phyloP scores from a whole-genome alignment of 2,113 vertebrate species.

The Falcunculus frontatus region DNA sequence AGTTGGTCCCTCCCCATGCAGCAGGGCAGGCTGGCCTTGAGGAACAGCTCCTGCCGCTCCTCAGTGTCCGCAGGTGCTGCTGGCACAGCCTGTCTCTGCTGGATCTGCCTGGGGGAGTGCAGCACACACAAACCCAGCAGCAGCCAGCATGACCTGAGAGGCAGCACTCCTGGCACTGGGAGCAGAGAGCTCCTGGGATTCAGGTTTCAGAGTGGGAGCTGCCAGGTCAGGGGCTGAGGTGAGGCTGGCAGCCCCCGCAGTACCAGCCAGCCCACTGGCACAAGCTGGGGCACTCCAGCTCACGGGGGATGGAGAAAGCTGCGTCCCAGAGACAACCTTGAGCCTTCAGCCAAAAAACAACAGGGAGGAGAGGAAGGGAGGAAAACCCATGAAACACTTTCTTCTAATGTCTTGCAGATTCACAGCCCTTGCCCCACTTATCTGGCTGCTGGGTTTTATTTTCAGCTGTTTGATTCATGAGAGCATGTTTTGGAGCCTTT shows the following conservation, averaged over 20 bases:
- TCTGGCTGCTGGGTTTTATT: not conserved
- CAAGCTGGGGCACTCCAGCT: not conserved
- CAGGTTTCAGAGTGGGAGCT: not conserved
- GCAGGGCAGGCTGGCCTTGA: not conserved
- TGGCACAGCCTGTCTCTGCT: not conserved
- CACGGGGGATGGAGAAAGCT: not conserved
- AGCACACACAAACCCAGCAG: not conserved
- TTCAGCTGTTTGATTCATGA: not conserved
- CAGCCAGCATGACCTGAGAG: not conserved
- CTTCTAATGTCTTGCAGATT: not conserved
- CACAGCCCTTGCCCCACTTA: not conserved
- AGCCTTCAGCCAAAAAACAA: not conserved
- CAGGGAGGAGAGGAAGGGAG: not conserved
- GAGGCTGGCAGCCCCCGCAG: not conserved
- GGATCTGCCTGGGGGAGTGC: not conserved
- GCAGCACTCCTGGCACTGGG: not conserved
- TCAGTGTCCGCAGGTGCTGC: not conserved
- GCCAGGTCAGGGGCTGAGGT: not conserved
- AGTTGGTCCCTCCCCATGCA: not conserved
- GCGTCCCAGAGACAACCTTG: not conserved
- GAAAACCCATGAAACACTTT: not conserved
- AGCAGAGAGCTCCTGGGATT: not conserved
- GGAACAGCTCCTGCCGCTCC: not conserved
- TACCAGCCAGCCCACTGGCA: not conserved
- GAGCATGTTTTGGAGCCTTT: not conserved